A percentile compares a stretch with the other conserved stretches of the same genome.
phyloP scores from a whole-genome alignment of 2,888 invertebrate species.

The Brachyptera risi region DNA sequence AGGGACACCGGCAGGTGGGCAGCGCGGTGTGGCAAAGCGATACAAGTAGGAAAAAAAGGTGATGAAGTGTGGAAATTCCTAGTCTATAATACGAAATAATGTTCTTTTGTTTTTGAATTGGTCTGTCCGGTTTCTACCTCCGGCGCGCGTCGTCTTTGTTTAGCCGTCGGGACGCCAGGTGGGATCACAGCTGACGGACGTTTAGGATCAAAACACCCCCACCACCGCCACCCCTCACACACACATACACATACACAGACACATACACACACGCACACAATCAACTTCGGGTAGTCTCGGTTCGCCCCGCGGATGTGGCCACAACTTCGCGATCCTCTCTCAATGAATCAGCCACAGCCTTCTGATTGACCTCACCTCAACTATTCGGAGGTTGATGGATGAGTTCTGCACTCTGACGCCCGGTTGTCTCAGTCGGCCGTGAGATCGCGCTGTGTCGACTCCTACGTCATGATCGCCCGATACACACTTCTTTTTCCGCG shows the following conservation, averaged over 20 bases:
- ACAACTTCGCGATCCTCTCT: background rate
- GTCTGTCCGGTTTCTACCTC: background rate
- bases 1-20: conserved; percentile 24
- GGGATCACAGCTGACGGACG: conserved; percentile 17
- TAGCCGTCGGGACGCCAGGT: conserved; percentile 16
- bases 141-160: conserved; percentile 7
- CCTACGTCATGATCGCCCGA: background rate
- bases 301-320: background rate
- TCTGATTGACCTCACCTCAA: background rate
- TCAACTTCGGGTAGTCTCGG: conserved; percentile 8
- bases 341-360: background rate
- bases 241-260: no score
- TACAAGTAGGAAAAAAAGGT: conserved; percentile 10
- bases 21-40: conserved; percentile 18
- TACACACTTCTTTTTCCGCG: conserved; percentile 28
- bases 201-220: conserved; percentile 17
- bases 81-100: background rate
- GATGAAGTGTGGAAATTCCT: background rate
- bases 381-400: background rate
- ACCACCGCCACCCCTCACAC: background rate
- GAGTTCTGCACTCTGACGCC: background rate
- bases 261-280: background rate
- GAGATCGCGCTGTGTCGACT: background rate
- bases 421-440: background rate
- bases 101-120: conserved; percentile 14